These are phyloP conservation scores for Cettia cetti DNA, from an alignment of 2,113 vertebrate genomes.

Conservation along the genomic window DNA sequence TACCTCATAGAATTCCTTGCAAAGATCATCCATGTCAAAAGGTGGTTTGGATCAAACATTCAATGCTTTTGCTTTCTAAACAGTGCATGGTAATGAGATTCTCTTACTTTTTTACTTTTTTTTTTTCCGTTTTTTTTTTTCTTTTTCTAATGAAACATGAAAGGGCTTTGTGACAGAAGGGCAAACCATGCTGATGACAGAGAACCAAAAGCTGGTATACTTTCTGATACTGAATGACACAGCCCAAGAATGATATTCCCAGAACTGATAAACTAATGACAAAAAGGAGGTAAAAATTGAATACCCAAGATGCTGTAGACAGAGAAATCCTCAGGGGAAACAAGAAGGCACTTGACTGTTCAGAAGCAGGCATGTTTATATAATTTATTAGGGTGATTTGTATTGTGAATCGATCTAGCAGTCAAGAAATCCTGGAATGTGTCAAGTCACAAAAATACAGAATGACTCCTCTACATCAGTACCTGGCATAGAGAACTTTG, in stretches of 20 bases:
- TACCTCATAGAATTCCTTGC: neutral
- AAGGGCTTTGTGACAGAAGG: neutral
- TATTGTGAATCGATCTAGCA: neutral
- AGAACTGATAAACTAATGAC: neutral
- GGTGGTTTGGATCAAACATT: neutral
- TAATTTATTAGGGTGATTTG: neutral
- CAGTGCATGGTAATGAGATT: neutral
- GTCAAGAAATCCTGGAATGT: neutral
- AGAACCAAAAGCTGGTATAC: neutral
- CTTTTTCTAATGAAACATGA: neutral
- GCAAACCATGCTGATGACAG: neutral
- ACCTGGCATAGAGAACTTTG: neutral
- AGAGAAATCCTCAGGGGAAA: neutral
- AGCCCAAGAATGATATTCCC: neutral
- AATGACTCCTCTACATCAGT: neutral
- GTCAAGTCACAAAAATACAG: neutral
- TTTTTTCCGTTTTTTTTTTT: too few relatives aligned
- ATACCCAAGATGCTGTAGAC: neutral
- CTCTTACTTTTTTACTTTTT: fast-evolving
- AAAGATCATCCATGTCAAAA: neutral
- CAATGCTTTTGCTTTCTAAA: neutral
- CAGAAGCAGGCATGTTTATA: neutral
- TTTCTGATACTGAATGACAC: neutral
- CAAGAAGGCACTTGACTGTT: neutral
- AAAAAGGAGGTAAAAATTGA: neutral